Evolutionary conservation across 2,797 vertebrate genomes (phyloP), one percentile per base, ranked within the genome.

Genomic region (Eulemur rubriventer): DNA sequence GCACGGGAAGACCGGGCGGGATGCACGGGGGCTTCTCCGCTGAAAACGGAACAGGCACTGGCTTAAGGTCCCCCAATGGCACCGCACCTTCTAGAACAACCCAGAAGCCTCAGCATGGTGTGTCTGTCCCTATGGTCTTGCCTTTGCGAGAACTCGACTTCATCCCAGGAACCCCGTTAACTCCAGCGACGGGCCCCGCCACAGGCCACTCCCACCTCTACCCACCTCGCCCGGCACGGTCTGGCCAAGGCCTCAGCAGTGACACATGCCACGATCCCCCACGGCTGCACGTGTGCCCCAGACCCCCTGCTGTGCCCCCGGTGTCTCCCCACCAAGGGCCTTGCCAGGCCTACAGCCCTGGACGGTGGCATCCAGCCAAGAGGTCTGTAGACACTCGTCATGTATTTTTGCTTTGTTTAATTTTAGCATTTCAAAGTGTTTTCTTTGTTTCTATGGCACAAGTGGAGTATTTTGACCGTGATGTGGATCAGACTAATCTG

Each of bases 201-300:
- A 16, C 50, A 24, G 6, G 18, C 4, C 1, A 4, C 11, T 18
- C 43, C 48, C 24, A 26, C 46, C 43, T 18, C 2, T 2, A 12
- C 38, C 35, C n/a, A 28, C 17, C 24, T 46, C 20, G 48, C 18
- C 22, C 7, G 0, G 10, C 57, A 43, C 35, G 1, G 69, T 14
- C 43, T 1, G 3, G n/a, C 20, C 22, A 41, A 73, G 20, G 52
- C 5, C 2, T 16, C 63, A 3, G 0, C 9, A 38, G 4, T 8
- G 4, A 10, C 10, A 48, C 38, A 26, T 4, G 5, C 28, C 41
- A 6, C 1, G 1, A 48, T 3, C 8, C 16, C 2, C 10, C 2
- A 2, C 12, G 43, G 52, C 52, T 20, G 7, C 8, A 35, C 1
- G 3, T 17, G 41, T 7, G 0, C 30, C 2, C 18, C 11, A 35